Conservation (phyloP, 2,888 invertebrate genomes). For the Margaritifera margaritifera region DNA sequence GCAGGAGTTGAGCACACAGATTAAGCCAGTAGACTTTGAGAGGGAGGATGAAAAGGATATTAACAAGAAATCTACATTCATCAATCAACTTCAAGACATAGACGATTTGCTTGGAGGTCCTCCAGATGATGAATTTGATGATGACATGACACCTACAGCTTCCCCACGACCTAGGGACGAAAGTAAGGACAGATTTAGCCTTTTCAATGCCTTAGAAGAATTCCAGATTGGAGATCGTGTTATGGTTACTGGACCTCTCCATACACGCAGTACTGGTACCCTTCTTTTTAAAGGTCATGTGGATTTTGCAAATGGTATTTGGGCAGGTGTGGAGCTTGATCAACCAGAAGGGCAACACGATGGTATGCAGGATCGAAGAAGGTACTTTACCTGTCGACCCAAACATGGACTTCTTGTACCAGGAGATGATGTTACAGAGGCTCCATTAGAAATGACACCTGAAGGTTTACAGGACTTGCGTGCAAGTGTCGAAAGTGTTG, state of each 20-base stretch:
- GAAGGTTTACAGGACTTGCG: constrained; percentile 21
- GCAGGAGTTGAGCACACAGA: too few species aligned
- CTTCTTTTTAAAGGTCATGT: constrained; percentile 63
- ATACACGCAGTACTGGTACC: constrained; percentile 38
- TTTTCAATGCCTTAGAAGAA: constrained; percentile 49
- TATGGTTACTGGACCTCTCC: constrained; percentile 49
- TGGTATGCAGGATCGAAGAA: constrained; percentile 50
- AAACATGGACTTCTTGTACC: constrained; percentile 60
- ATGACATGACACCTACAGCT: constrained; percentile 48
- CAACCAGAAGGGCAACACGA: constrained; percentile 55
- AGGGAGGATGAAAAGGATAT: too few species aligned
- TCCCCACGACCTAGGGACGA: constrained; percentile 38
- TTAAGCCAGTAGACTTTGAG: too few species aligned
- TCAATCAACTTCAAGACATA: constrained; percentile 21
- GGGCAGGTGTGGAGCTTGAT: constrained; percentile 66
- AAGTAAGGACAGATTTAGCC: constrained; percentile 8
- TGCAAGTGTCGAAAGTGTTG: constrained; percentile 30
- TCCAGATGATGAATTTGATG: constrained; percentile 37
- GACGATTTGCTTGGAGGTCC: constrained; percentile 36
- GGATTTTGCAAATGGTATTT: constrained; percentile 61
- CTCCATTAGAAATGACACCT: constrained; percentile 16
- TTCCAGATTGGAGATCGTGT: constrained; percentile 59
- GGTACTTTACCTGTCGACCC: constrained; percentile 57
- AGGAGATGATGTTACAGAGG: constrained; percentile 48
- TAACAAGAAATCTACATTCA: too few species aligned